Evolutionary conservation across 2,797 vertebrate genomes (phyloP).

Genomic region (Alectoris magna): DNA sequence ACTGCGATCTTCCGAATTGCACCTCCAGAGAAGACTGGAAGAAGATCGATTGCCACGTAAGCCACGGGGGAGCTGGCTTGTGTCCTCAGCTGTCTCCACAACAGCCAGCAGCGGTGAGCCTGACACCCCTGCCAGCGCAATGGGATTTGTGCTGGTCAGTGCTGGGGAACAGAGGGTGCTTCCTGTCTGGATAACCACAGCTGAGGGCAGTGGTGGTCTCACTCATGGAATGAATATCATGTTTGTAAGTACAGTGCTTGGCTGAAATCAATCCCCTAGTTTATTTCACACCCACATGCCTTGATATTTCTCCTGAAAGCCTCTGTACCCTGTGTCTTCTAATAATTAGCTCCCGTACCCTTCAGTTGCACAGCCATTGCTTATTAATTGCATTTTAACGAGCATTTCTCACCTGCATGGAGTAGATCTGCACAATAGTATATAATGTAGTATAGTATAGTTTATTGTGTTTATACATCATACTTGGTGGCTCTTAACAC

Average conservation of each 20-base stretch:
- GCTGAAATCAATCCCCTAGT: background rate
- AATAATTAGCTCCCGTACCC: background rate
- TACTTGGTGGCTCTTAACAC: background rate
- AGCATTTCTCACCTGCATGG: background rate
- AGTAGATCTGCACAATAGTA: background rate
- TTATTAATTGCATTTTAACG: constrained; percentile 10
- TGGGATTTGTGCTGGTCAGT: background rate
- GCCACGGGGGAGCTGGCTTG: background rate
- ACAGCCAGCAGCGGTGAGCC: background rate
- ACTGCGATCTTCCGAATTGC: background rate
- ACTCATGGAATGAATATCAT: background rate
- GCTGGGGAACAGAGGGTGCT: background rate
- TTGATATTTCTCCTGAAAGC: background rate
- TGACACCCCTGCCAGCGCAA: background rate
- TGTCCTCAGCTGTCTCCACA: background rate
- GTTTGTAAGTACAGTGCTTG: background rate
- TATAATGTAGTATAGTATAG: background rate
- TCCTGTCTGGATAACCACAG: background rate
- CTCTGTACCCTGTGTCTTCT: accelerated
- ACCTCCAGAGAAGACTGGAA: background rate
- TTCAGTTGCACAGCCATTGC: background rate
- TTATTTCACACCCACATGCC: background rate
- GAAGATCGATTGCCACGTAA: background rate
- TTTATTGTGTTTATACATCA: background rate
- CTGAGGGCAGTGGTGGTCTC: background rate